phyloP scores from a whole-genome alignment of 2,888 invertebrate genomes.

The Dusona sp. region DNA sequence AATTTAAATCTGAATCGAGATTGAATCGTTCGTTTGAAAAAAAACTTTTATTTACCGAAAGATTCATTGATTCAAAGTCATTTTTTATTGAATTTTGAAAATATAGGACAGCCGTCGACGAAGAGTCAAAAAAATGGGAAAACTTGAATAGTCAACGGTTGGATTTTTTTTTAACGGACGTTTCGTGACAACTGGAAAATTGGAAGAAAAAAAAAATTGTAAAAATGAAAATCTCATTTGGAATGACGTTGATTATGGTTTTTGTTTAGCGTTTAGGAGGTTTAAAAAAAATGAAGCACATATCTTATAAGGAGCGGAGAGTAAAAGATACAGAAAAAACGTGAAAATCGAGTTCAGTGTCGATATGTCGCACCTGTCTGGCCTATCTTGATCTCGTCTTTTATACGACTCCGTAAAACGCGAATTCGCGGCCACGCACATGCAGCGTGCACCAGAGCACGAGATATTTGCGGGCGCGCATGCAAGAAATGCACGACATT shows the following conservation, averaged over 20 bases:
- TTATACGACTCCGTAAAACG: constrained; percentile 24
- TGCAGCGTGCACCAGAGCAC: constrained; percentile 10
- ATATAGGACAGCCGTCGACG: no score
- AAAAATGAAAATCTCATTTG: neutral
- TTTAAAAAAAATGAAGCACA: neutral
- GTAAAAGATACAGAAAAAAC: constrained; percentile 18
- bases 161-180: neutral
- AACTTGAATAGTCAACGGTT: neutral
- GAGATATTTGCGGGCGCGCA: constrained; percentile 13
- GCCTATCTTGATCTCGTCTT: constrained; percentile 40
- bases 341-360: constrained; percentile 21
- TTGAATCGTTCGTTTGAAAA: no score
- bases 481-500: constrained; percentile 67
- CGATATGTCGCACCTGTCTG: constrained; percentile 55
- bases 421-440: constrained; percentile 52
- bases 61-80: no score
- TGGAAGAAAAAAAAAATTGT: neutral
- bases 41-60: no score
- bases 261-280: neutral
- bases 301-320: constrained; percentile 1
- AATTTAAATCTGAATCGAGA: neutral
- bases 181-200: neutral
- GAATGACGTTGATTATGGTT: neutral
- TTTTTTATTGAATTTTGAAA: no score
- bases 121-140: neutral